phyloP scores from a whole-genome alignment of 1,140 invertebrate genomes.

The Asbolus verrucosus region DNA sequence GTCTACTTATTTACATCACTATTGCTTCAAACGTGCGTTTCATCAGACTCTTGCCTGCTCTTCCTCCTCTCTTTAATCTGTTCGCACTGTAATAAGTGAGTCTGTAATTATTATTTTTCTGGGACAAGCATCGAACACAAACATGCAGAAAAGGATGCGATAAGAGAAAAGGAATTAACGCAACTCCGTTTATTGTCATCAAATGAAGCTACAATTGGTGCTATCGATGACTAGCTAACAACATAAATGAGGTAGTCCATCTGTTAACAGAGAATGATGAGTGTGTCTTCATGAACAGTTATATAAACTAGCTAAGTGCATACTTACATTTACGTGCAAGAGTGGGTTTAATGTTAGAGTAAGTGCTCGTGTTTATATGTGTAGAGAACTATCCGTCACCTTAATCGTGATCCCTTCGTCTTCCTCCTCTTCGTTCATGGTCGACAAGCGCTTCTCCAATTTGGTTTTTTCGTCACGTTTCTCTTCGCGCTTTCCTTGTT shows the following conservation, averaged over 20 bases:
- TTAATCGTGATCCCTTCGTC: conserved; percentile 68
- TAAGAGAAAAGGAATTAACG: neutral
- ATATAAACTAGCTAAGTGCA: too few relatives aligned
- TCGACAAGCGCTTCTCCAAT: conserved; percentile 67
- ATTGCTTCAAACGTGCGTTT: conserved; percentile 47
- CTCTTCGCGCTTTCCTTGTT: conserved; percentile 70
- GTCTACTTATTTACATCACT: conserved; percentile 12
- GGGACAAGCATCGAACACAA: conserved; percentile 21
- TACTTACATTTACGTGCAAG: conserved; percentile 45
- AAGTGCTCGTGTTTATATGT: conserved; percentile 53
- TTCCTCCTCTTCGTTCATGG: conserved; percentile 72
- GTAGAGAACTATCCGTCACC: conserved; percentile 66
- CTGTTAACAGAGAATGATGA: neutral
- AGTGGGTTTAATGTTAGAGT: conserved; percentile 29
- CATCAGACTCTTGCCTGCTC: conserved; percentile 41
- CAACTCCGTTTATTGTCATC: neutral
- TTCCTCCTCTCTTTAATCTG: conserved; percentile 43
- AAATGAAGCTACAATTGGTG: neutral
- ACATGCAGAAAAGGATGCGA: conserved; percentile 15
- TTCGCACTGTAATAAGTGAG: conserved; percentile 44
- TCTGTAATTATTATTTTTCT: conserved; percentile 31
- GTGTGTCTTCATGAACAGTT: too few relatives aligned
- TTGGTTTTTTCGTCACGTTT: conserved; percentile 69
- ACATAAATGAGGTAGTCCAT: too few relatives aligned
- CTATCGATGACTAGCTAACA: too few relatives aligned